These are phyloP conservation scores for Pteronotus mesoamericanus DNA, from an alignment of 2,797 vertebrate genomes.

Conservation along the genomic window DNA sequence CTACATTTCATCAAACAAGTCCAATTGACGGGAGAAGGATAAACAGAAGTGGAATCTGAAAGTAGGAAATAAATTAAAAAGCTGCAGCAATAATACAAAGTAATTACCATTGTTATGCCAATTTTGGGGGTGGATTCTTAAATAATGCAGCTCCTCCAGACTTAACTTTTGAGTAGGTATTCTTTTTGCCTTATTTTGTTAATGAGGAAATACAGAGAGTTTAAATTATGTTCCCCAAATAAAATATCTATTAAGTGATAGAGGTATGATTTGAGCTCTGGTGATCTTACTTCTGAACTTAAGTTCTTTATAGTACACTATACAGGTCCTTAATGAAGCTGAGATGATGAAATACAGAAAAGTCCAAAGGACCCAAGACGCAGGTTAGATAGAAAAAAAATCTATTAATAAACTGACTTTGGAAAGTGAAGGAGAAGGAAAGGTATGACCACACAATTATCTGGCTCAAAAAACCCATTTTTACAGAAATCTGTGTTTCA, in stretches of 20 bases:
- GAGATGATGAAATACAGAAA: background rate
- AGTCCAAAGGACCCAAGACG: background rate
- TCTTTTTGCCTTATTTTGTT: background rate
- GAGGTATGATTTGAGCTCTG: background rate
- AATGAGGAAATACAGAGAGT: background rate
- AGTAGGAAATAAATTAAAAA: background rate
- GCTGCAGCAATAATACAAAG: background rate
- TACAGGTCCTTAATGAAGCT: background rate
- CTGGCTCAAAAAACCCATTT: background rate
- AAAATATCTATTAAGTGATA: background rate
- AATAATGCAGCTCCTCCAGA: background rate
- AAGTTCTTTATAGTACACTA: background rate
- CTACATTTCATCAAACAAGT: background rate
- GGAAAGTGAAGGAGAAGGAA: background rate
- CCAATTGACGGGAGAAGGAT: background rate
- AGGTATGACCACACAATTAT: background rate
- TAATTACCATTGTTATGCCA: background rate
- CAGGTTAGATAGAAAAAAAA: background rate
- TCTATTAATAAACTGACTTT: background rate
- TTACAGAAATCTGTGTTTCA: background rate
- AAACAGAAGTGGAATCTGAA: background rate
- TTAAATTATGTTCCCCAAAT: background rate
- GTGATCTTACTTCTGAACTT: background rate
- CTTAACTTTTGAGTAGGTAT: background rate
- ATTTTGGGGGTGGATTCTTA: background rate